A percentile compares a stretch with the other conserved stretches of the same genome.
Conservation (phyloP, 2,113 vertebrate genomes). For the Mohoua ochrocephala region DNA sequence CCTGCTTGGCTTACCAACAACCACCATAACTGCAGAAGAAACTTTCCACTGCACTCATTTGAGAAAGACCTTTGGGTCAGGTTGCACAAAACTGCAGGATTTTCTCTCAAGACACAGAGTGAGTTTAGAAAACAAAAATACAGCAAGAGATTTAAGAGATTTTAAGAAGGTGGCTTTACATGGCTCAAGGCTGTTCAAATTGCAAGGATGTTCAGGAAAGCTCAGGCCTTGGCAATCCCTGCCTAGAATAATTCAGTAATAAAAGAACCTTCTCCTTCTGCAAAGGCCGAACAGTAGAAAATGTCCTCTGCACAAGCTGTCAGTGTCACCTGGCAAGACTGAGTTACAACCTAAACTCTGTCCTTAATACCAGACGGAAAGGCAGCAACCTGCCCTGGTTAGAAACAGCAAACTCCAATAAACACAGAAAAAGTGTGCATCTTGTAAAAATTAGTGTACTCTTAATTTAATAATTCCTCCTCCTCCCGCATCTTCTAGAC, state of each 20-base stretch:
- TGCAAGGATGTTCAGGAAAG: not conserved
- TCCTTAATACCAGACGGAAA: not conserved
- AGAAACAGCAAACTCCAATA: not conserved
- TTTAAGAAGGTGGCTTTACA: not conserved
- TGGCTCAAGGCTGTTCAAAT: not conserved
- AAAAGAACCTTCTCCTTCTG: not conserved
- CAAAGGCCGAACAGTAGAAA: not conserved
- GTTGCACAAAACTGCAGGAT: not conserved
- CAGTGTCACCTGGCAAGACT: not conserved
- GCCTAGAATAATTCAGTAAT: not conserved
- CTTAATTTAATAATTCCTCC: not conserved
- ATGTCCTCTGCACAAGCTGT: not conserved
- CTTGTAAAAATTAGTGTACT: not conserved
- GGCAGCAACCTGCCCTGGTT: not conserved
- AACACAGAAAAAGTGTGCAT: not conserved
- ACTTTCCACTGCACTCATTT: not conserved
- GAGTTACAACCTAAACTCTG: not conserved
- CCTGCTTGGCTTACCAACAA: not conserved
- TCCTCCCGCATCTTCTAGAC: not conserved
- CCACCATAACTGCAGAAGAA: not conserved
- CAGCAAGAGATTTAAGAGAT: not conserved
- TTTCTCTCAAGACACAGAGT: not conserved
- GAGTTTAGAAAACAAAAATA: not conserved
- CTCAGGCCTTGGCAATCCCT: not conserved
- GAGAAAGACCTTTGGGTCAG: not conserved